These are phyloP conservation scores for Coranthus polyacanthus DNA, from an alignment of 2,797 vertebrate genomes.

Conservation along the genomic window DNA sequence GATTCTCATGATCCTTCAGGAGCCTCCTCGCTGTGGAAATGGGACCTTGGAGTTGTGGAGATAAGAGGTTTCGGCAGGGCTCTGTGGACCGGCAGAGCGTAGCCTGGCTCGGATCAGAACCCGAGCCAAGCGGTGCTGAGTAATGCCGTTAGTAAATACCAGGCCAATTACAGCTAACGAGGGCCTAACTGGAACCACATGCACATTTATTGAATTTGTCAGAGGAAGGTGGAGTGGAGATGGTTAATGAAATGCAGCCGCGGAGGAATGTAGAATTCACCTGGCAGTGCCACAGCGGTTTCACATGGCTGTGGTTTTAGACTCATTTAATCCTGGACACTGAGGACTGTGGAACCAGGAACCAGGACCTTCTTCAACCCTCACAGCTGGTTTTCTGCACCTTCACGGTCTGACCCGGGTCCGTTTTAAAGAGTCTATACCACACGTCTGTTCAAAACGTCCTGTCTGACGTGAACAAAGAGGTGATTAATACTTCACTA, in stretches of 20 bases:
- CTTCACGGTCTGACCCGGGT: too few relatives aligned
- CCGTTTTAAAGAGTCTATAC: too few relatives aligned
- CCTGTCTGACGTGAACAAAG: too few relatives aligned
- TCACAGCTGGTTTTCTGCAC: too few relatives aligned
- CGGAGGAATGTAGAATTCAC: conserved; percentile 38
- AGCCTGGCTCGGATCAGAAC: conserved; percentile 59
- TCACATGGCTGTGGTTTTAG: conserved; percentile 47
- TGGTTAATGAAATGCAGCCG: conserved; percentile 73
- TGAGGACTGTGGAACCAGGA: too few relatives aligned
- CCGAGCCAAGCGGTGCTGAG: conserved; percentile 67
- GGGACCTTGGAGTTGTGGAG: conserved; percentile 33
- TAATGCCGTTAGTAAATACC: conserved; percentile 84
- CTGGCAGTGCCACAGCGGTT: conserved; percentile 55
- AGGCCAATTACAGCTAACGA: conserved; percentile 81
- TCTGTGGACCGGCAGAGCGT: conserved; percentile 41
- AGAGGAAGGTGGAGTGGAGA: conserved; percentile 77
- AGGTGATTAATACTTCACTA: too few relatives aligned
- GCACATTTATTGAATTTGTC: conserved; percentile 84
- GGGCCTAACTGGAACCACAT: conserved; percentile 80
- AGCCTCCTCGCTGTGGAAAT: conserved; percentile 15
- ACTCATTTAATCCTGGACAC: conserved; percentile 22
- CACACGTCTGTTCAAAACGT: too few relatives aligned
- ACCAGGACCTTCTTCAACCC: too few relatives aligned
- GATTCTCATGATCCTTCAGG: too few relatives aligned
- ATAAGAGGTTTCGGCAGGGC: conserved; percentile 48